These are phyloP conservation scores for Boloria euphrosyne DNA, from an alignment of 2,888 invertebrate species.

Conservation along the genomic window DNA sequence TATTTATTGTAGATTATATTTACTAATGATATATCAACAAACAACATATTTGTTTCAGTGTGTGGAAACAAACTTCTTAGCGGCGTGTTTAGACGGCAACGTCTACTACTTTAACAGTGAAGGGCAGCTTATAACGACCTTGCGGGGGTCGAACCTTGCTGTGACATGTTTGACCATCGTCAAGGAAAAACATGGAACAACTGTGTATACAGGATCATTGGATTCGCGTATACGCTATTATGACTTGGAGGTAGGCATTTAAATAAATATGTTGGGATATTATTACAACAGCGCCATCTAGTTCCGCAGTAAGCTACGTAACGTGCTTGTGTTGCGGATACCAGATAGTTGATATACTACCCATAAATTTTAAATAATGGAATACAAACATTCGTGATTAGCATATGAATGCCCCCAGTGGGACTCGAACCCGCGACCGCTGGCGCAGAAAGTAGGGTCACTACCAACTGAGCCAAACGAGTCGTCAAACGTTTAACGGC, in stretches of 20 bases:
- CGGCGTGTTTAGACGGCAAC: constrained; percentile 84
- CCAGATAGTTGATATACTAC: too few relatives aligned
- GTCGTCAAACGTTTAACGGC: too few relatives aligned
- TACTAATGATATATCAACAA: not conserved
- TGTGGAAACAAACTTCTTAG: constrained; percentile 82
- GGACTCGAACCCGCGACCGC: too few relatives aligned
- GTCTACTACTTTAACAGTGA: constrained; percentile 83
- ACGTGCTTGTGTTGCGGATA: too few relatives aligned
- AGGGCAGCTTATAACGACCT: constrained; percentile 78
- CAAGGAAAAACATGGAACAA: constrained; percentile 72
- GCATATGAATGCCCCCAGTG: too few relatives aligned
- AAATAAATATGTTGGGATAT: too few relatives aligned
- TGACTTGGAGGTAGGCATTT: constrained; percentile 75
- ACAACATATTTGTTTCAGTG: constrained; percentile 69
- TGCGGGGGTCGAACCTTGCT: constrained; percentile 82
- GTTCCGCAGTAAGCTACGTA: too few relatives aligned
- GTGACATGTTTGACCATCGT: constrained; percentile 84
- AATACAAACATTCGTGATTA: too few relatives aligned
- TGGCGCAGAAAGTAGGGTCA: too few relatives aligned
- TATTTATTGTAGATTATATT: not conserved
- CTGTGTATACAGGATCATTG: constrained; percentile 84
- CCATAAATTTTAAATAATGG: too few relatives aligned
- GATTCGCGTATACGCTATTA: constrained; percentile 84
- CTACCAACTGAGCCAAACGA: too few relatives aligned
- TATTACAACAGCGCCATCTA: too few relatives aligned